Evolutionary conservation across 1,140 invertebrate genomes (phyloP).

Genomic region (Lordiphosa stackelbergi): DNA sequence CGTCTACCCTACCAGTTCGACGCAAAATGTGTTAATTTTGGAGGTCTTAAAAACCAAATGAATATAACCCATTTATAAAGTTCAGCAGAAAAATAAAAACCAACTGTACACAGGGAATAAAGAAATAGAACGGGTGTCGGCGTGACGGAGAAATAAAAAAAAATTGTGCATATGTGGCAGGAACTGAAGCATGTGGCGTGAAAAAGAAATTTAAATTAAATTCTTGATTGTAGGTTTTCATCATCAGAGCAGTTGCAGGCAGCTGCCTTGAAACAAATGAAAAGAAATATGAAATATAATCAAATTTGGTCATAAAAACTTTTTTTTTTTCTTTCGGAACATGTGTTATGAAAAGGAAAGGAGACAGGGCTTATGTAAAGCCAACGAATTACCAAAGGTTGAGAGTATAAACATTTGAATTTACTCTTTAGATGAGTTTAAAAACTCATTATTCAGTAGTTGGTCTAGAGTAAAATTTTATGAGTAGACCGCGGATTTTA

Average conservation of each 20-base stretch:
- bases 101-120: conserved; percentile 15
- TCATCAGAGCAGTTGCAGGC: neutral
- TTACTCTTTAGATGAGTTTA: too few species aligned
- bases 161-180: conserved; percentile 56
- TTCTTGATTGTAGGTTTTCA: conserved; percentile 39
- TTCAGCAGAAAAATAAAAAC: conserved; percentile 3
- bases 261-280: conserved; percentile 1
- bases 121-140: conserved; percentile 1
- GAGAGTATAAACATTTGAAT: too few species aligned
- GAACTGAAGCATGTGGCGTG: conserved; percentile 39
- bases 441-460: too few species aligned
- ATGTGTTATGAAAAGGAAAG: too few species aligned
- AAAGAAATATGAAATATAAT: conserved; percentile 3
- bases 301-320: neutral
- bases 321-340: too few species aligned
- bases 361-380: too few species aligned
- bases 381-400: too few species aligned
- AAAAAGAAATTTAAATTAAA: conserved; percentile 69
- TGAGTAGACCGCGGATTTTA: too few species aligned
- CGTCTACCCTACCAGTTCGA: conserved; percentile 14
- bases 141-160: conserved; percentile 16
- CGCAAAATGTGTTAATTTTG: neutral
- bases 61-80: conserved; percentile 14
- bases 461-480: too few species aligned
- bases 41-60: conserved; percentile 4